Evolutionary conservation across 2,888 invertebrate genomes (phyloP), one percentile per base, ranked within the genome.

Genomic region (Aproaerema taeniolella): DNA sequence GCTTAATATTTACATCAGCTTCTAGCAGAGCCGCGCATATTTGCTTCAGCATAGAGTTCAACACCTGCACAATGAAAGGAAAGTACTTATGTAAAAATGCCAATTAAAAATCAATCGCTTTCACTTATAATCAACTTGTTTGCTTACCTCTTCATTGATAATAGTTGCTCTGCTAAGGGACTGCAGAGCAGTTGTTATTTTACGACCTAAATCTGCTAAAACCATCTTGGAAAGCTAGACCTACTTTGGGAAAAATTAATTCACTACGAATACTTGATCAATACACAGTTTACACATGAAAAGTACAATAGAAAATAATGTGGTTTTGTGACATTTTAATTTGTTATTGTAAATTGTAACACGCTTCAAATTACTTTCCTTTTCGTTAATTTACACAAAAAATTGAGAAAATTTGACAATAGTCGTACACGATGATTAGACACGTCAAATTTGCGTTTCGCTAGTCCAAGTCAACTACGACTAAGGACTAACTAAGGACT

Each of bases 1-100:
- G 88, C 56, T 93, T 91, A 55, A 99, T 97, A 82, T 99, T 99
- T 30, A 95, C 95, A 90, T 99, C 99, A 56, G 99, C 97, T 88
- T 99, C 99, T 45, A 99, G 88, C 43, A 99, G 88, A 11, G 99
- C 99, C 44, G 96, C 94, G 76, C 98, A 98, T 69, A 99, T 97
- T 83, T 99, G 98, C 83, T 99, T 99, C 38, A 99, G 92, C 97
- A 99, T 98, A 80, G 96, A 94, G 92, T 98, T 97, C 55, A 99
- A 88, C 49, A 99, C 99, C 95, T 97, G 65, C 14, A 68, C 70
- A 46, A 39, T 17, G 17, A 31, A n/a, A 16, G 3, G n/a, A n/a
- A 2, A 29, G 10, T 26, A 2, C 10, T 37, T 29, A 26, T 7
- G 9, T 10, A 31, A 12, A 26, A 38, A 8, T 3, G 16, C 9